Evolutionary conservation across 2,888 invertebrate genomes (phyloP).

Genomic region (Diloba caeruleocephala): DNA sequence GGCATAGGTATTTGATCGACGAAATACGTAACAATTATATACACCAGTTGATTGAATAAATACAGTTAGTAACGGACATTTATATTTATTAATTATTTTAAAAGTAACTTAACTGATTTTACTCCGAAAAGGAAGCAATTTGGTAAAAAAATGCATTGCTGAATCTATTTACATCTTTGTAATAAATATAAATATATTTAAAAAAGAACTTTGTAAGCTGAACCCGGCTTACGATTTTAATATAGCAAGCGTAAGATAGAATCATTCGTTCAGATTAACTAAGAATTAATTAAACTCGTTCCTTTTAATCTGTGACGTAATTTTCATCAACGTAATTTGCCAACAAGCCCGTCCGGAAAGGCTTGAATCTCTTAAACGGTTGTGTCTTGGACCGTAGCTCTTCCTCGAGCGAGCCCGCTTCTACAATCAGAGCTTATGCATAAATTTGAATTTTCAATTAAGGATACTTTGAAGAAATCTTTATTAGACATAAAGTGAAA

Average conservation of each 20-base stretch:
- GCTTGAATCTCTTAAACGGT: slow-evolving; percentile 77
- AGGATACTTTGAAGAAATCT: slow-evolving; percentile 88
- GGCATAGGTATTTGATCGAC: neutral
- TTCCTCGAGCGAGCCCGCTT: slow-evolving; percentile 64
- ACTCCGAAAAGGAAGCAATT: too few species aligned
- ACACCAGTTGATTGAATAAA: too few species aligned
- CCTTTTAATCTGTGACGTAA: slow-evolving; percentile 76
- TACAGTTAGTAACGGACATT: too few species aligned
- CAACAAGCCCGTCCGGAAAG: slow-evolving; percentile 71
- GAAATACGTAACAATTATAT: neutral
- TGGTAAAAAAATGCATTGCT: too few species aligned
- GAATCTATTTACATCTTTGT: too few species aligned
- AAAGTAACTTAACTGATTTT: too few species aligned
- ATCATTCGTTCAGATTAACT: slow-evolving; percentile 60
- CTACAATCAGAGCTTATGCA: slow-evolving; percentile 89
- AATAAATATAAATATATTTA: too few species aligned
- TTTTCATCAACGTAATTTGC: slow-evolving; percentile 81
- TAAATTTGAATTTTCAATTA: slow-evolving; percentile 89
- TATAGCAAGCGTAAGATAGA: slow-evolving; percentile 8
- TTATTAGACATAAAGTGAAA: slow-evolving; percentile 88
- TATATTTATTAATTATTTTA: too few species aligned
- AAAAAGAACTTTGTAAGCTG: neutral
- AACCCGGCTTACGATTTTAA: neutral
- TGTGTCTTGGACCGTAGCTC: slow-evolving; percentile 68
- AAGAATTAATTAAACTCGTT: slow-evolving; percentile 70